Percentiles rank a stretch among this genome's conserved stretches.
Evolutionary conservation across 2,888 invertebrate species (phyloP).

Genomic region (Glaucopsyche alexis): DNA sequence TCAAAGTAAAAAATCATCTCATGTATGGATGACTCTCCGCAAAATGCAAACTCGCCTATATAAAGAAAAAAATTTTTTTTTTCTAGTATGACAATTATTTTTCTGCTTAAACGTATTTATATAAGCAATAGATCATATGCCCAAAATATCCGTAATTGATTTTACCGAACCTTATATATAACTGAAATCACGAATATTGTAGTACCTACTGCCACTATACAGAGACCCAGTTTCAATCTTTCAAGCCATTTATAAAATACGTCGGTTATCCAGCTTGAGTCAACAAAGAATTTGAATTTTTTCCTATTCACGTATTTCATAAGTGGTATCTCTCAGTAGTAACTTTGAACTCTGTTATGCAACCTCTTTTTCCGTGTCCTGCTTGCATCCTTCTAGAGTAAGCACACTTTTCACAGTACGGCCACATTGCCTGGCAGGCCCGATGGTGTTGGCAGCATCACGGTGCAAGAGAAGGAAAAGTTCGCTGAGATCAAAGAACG

Average conservation of each 20-base stretch:
- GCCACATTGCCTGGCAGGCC: constrained; percentile 87
- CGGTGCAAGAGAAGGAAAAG: constrained; percentile 98
- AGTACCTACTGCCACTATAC: background rate
- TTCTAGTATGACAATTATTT: too few species aligned
- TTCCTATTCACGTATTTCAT: constrained; percentile 1
- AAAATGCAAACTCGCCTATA: too few species aligned
- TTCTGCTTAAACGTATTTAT: too few species aligned
- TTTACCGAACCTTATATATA: too few species aligned
- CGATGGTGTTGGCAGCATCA: constrained; percentile 99
- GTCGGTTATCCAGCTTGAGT: background rate
- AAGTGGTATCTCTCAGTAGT: constrained; percentile 19
- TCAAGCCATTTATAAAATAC: constrained; percentile 10
- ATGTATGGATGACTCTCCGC: too few species aligned
- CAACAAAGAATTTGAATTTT: background rate
- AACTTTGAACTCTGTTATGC: constrained; percentile 29
- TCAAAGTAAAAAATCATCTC: too few species aligned
- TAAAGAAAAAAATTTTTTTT: too few species aligned
- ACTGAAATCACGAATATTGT: constrained; percentile 6
- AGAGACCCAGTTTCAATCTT: background rate
- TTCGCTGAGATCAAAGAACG: constrained; percentile 99
- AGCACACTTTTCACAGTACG: constrained; percentile 77
- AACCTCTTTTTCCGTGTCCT: constrained; percentile 52
- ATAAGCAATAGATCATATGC: too few species aligned
- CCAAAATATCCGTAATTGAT: too few species aligned
- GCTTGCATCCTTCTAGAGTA: constrained; percentile 77